Evolutionary conservation across 2,113 vertebrate species (phyloP).

Genomic region (Ochotona curzoniae): DNA sequence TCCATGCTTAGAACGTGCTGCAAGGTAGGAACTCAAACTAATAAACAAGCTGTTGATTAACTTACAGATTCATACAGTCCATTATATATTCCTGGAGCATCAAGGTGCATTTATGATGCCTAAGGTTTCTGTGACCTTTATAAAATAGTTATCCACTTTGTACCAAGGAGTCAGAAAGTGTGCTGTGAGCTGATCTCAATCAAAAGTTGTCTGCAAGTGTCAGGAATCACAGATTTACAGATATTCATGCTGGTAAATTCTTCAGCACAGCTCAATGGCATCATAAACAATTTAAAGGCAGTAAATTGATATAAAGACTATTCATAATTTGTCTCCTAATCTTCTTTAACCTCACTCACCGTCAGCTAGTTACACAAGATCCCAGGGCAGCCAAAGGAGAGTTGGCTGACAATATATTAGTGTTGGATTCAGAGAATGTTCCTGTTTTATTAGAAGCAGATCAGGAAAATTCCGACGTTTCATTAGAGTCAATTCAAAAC

Average conservation of each 20-base stretch:
- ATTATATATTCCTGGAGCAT: background rate
- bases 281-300: conserved; percentile 23
- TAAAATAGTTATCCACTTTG: background rate
- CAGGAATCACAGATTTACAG: background rate
- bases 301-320: background rate
- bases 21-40: background rate
- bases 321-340: background rate
- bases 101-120: too few species aligned
- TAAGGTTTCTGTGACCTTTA: background rate
- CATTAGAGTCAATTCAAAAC: background rate
- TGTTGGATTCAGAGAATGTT: background rate
- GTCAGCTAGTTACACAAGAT: background rate
- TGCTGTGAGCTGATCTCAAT: background rate
- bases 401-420: background rate
- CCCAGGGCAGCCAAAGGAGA: background rate
- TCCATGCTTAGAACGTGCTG: background rate
- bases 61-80: background rate
- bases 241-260: background rate
- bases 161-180: background rate
- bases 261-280: background rate
- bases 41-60: background rate
- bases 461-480: background rate
- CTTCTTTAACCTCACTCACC: background rate
- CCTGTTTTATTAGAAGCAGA: background rate
- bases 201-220: background rate